phyloP scores from a whole-genome alignment of 2,888 invertebrate species.

The Spodoptera picta region DNA sequence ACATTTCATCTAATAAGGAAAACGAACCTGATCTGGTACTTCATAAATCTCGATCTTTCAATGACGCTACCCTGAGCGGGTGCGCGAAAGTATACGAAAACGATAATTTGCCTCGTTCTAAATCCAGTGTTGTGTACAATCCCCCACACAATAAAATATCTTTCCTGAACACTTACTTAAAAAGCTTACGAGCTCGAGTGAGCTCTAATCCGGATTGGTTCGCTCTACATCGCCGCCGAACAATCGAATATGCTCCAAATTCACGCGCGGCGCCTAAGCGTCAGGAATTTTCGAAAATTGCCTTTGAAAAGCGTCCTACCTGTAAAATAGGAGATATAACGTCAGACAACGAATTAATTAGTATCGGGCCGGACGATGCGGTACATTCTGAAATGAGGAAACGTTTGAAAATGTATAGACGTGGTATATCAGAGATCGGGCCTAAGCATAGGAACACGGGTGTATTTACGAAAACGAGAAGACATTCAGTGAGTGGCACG shows the following conservation, averaged over 20 bases:
- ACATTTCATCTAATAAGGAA: constrained; percentile 64
- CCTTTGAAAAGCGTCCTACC: constrained; percentile 62
- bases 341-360: constrained; percentile 80
- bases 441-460: constrained; percentile 64
- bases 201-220: constrained; percentile 83
- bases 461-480: constrained; percentile 73
- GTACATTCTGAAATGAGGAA: constrained; percentile 84
- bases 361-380: constrained; percentile 79
- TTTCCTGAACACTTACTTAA: constrained; percentile 86
- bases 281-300: constrained; percentile 66
- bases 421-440: constrained; percentile 84
- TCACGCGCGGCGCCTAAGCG: constrained; percentile 59
- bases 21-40: constrained; percentile 66
- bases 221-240: constrained; percentile 72
- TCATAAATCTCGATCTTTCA: constrained; percentile 83
- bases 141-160: constrained; percentile 83
- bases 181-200: constrained; percentile 82
- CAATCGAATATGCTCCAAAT: constrained; percentile 69
- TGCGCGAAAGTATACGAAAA: constrained; percentile 60
- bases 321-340: constrained; percentile 70
- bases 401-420: constrained; percentile 85
- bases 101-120: constrained; percentile 74
- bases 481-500: constrained; percentile 78
- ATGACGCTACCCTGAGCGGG: constrained; percentile 68
- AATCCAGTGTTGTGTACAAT: constrained; percentile 78